Base-by-base conservation (phyloP, 2,113 vertebrate genomes). In the Scalopus aquaticus region DNA sequence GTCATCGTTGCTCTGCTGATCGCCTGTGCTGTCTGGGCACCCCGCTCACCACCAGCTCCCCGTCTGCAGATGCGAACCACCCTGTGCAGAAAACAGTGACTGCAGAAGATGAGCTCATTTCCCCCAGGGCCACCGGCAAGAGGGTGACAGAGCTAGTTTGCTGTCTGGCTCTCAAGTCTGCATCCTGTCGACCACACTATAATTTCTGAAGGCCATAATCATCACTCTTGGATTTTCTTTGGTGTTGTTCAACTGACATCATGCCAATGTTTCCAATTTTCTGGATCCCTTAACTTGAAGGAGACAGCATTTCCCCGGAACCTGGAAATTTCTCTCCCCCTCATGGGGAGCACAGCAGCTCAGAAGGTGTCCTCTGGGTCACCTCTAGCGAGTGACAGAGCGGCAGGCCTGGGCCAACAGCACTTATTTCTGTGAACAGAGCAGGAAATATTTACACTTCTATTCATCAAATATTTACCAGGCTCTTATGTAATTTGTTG, bases 401-500 rank as follows among this genome's bases (percentile, higher is more conserved):
- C 58, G 35, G 22, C 44, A 58, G 78, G 1, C n/a, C 2, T 62
- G 26, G 11, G 49, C 56, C 60, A 82, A 94, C 84, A 80, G 28
- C 26, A 54, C 13, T 62, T 67, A 72, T 58, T 92, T 42, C 58
- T 84, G 32, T 56, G 79, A 96, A 87, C 3, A 5, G 44, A 85
- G 35, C 85, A 62, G 46, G 20, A 65, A 76, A 76, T 89, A 94
- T 97, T 98, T 97, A 83, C 46, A 95, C 20, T 91, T 81, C 17
- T 72, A 56, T 91, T 93, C 77, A 94, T 89, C 87, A 96, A 85
- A 93, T 95, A 97, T 97, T 91, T 93, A 95, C 51, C 46, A 92
- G 88, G 44, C 65, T 96, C 64, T 97, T 93, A 82, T 89, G 92
- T 95, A 89, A 95, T 97, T 98, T 97, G 95, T 97, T 98, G 97